These are phyloP conservation scores for Punctoribates punctum DNA, from an alignment of 2,888 invertebrate genomes.

Conservation along the genomic window DNA sequence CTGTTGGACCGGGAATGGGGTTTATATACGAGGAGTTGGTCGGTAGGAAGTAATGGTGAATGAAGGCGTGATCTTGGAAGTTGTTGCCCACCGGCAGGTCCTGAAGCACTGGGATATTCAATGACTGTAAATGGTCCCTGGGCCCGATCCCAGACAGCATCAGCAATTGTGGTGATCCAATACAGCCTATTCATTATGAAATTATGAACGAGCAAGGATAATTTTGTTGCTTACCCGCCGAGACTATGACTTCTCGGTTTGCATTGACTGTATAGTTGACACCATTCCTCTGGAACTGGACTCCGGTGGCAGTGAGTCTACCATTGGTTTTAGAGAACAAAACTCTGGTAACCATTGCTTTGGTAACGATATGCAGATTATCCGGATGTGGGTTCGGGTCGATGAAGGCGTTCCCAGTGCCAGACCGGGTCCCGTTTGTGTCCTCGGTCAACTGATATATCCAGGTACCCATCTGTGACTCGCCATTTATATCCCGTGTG, in stretches of 20 bases:
- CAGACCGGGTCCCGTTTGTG: constrained; percentile 26
- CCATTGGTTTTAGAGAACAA: not conserved
- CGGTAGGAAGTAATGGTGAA: constrained; percentile 37
- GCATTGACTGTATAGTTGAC: constrained; percentile 24
- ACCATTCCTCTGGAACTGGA: constrained; percentile 30
- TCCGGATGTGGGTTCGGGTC: constrained; percentile 40
- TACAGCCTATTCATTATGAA: not conserved
- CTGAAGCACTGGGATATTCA: constrained; percentile 27
- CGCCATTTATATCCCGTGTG: constrained; percentile 36
- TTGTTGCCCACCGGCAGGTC: constrained; percentile 39
- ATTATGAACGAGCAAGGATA: not conserved
- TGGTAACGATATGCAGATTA: constrained; percentile 40
- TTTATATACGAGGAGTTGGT: constrained; percentile 16
- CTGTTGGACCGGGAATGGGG: constrained; percentile 24
- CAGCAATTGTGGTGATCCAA: constrained; percentile 39
- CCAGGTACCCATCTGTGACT: constrained; percentile 38
- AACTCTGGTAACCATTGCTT: constrained; percentile 25
- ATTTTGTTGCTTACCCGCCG: constrained; percentile 14
- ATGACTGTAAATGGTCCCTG: constrained; percentile 22
- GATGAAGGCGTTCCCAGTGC: constrained; percentile 37
- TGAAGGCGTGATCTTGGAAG: constrained; percentile 36
- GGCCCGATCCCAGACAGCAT: constrained; percentile 40
- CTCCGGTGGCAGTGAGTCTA: constrained; percentile 22
- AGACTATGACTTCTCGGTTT: constrained; percentile 33
- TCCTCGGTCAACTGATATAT: constrained; percentile 37